Base-by-base conservation (phyloP, 1,140 invertebrate genomes). In the Euschistus heros region DNA sequence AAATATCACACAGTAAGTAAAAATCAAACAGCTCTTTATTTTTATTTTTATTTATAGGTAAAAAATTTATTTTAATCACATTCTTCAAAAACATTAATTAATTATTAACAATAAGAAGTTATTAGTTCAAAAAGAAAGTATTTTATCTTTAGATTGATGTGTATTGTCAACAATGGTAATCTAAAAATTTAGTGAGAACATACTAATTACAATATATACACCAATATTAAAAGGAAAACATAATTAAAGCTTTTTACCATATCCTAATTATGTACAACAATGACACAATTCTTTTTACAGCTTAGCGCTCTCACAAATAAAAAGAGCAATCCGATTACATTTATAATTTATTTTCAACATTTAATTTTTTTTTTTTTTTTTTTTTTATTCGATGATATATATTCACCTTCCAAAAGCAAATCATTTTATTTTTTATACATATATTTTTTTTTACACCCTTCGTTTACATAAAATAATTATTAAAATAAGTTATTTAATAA, bases 241-340 rank as follows among this genome's bases (percentile, higher is more conserved):
- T 47, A 18, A 47, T 47, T 47, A 47, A 47, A 47, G 46, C 46
- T 47, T 47, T 47, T 47, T 47, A 47, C 46, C 46, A 47, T 47
- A 17, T 17, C 46, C 14, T 47, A 17, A 47, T 47, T 47, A 30
- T 30, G 27, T 30, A 30, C 27, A 30, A 30, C 27, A 30, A 30
- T 30, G 27, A 30, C 27, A 30, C 27, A 30, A 30, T 30, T 30
- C 7, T 30, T 30, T 30, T 30, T 30, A 30, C 27, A 30, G 27
- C 27, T 30, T 30, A 30, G 27, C 2, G 27, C 27, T 30, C 27
- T 30, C 27, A 30, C 7, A 30, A 30, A 30, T 30, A 30, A 30
- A 30, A 30, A 30, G 27, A 30, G 27, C 27, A 30, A 30, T 30
- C 27, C 2, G 27, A 30, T 30, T 30, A 30, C 27, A 30, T 30